These are phyloP conservation scores for Pangasius krempfi DNA, from an alignment of 2,797 vertebrate species.

Conservation along the genomic window DNA sequence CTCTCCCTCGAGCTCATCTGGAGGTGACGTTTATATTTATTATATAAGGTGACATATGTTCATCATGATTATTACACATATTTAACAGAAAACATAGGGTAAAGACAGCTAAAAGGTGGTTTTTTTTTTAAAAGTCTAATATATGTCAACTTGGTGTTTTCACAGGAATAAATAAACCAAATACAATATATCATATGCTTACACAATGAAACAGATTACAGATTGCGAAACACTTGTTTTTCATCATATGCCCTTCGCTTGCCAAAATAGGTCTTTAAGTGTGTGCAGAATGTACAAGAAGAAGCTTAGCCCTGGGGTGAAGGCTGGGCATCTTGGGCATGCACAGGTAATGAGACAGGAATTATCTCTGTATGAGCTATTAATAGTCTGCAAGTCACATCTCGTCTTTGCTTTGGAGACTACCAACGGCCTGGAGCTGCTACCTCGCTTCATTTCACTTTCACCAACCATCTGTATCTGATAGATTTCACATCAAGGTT, in stretches of 20 bases:
- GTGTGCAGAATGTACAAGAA: constrained; percentile 67
- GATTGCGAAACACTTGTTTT: constrained; percentile 3
- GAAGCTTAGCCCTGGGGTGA: constrained; percentile 57
- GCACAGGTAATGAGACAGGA: constrained; percentile 75
- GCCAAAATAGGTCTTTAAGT: constrained; percentile 41
- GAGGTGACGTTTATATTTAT: neutral
- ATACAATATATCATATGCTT: neutral
- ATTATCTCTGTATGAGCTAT: constrained; percentile 78
- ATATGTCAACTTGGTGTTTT: neutral
- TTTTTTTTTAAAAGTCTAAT: neutral
- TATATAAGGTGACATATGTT: neutral
- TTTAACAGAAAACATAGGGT: neutral
- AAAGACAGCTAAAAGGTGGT: neutral
- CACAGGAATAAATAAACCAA: neutral
- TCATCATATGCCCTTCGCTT: constrained; percentile 33
- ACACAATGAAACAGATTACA: neutral
- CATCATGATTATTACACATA: neutral
- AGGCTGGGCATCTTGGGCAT: constrained; percentile 65
- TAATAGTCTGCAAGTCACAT: constrained; percentile 77
- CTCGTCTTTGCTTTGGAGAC: constrained; percentile 68
- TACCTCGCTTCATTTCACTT: constrained; percentile 61
- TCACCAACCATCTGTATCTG: constrained; percentile 58
- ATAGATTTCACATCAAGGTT: constrained; percentile 54
- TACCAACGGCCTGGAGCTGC: constrained; percentile 65
- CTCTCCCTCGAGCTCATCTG: neutral